Base-by-base conservation (phyloP, 2,113 vertebrate genomes). In the Zootoca vivipara region DNA sequence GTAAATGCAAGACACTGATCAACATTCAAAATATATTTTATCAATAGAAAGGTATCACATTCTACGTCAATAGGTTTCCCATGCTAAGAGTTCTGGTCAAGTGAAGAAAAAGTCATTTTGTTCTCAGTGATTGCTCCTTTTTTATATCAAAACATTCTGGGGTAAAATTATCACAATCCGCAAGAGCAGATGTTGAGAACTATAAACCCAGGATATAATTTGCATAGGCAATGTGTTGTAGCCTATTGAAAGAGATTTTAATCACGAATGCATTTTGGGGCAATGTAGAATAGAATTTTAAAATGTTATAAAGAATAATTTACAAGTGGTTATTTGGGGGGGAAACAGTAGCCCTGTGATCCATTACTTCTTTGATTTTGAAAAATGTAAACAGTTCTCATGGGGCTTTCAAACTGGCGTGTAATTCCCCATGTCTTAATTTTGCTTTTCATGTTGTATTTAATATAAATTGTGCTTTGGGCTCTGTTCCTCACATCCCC, bases 111-210 rank as follows among this genome's bases (percentile, higher is more conserved):
- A 96, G 92, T 93, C 46, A 90, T 90, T 90, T 90, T 78, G 90
- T 92, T 95, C 90, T 93, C 89, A 75, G 83, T 96, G 94, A 96
- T 96, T 96, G 94, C 94, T 96, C 89, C 77, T 96, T 62, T 75
- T 96, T 95, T 92, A 83, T 94, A 93, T 94, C 94, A 96, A 96
- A 95, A 95, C 95, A 95, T 89, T 96, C 1, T 0, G 93, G 92
- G 87, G 89, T 96, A 88, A 96, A 95, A 96, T 97, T 95, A 96
- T 82, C 78, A 78, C 1, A 77, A 92, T 95, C 96, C 95, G 94
- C 92, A 94, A 93, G 93, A 96, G 92, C 95, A 97, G 97, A 95
- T 97, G 96, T 94, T 96, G 95, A 92, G 93, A 96, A 96, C 95
- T 95, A 95, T 94, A 95, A 86, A 96, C 92, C 91, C 93, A 93